These are phyloP conservation scores for Pachycephala philippinensis DNA, from an alignment of 2,113 vertebrate genomes.

Conservation along the genomic window DNA sequence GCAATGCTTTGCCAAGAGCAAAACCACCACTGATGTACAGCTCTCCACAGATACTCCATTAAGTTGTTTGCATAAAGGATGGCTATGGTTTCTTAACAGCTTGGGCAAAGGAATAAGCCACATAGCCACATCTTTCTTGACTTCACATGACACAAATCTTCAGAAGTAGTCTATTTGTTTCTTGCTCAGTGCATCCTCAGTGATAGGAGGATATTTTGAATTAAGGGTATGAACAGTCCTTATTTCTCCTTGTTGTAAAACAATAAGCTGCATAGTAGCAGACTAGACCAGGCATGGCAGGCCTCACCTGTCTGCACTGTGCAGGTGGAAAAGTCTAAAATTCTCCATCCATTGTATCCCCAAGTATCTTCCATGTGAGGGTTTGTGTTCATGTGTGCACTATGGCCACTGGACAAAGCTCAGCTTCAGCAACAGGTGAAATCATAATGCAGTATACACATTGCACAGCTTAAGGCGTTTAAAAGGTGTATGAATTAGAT, in stretches of 20 bases:
- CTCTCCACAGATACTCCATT: not conserved
- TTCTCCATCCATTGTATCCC: not conserved
- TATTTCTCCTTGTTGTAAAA: not conserved
- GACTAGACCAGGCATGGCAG: not conserved
- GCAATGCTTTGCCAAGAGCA: not conserved
- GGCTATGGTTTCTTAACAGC: not conserved
- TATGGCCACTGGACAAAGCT: not conserved
- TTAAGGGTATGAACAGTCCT: not conserved
- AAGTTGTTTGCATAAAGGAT: not conserved
- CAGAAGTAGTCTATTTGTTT: not conserved
- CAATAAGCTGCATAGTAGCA: rapidly evolving
- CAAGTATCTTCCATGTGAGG: not conserved
- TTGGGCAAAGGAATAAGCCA: not conserved
- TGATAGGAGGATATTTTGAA: not conserved
- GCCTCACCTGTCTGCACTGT: not conserved
- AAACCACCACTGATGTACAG: not conserved
- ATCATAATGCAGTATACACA: not conserved
- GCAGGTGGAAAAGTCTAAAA: not conserved
- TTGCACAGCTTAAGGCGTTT: not conserved
- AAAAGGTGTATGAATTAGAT: not conserved
- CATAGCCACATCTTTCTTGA: not conserved
- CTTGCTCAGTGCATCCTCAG: not conserved
- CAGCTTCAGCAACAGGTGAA: not conserved
- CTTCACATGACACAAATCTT: not conserved
- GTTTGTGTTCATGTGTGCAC: not conserved